These are phyloP conservation scores for Chironomus striatipennis DNA, from an alignment of 1,140 invertebrate genomes.

Conservation along the genomic window DNA sequence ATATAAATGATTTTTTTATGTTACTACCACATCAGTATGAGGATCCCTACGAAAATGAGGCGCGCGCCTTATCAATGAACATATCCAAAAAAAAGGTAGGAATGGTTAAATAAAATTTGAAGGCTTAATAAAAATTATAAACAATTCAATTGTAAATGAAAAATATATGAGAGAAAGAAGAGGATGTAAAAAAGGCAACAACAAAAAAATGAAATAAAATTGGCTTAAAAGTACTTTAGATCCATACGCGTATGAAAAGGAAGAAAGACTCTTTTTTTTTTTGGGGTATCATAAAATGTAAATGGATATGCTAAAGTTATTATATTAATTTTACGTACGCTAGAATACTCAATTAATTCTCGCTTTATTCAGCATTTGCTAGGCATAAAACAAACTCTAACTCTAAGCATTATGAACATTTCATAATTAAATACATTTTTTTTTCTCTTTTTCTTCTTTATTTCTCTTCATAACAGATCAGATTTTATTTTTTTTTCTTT, in stretches of 20 bases:
- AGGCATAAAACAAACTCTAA: neutral
- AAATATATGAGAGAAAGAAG: neutral
- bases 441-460: neutral
- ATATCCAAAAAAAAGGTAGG: neutral
- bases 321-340: no score
- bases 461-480: neutral
- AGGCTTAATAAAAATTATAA: constrained; percentile 14
- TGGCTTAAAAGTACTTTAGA: no score
- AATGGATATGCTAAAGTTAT: no score
- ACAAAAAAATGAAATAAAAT: no score
- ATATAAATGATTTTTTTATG: constrained; percentile 20
- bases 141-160: constrained; percentile 19
- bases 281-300: no score
- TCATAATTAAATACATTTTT: neutral
- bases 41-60: neutral
- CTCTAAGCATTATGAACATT: neutral
- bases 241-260: no score
- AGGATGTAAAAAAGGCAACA: neutral
- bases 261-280: no score
- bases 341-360: no score
- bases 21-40: neutral
- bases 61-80: neutral
- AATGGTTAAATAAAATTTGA: neutral
- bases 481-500: neutral
- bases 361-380: neutral